Conservation (phyloP, 2,113 vertebrate genomes). For the Emydocephalus ijimae region DNA sequence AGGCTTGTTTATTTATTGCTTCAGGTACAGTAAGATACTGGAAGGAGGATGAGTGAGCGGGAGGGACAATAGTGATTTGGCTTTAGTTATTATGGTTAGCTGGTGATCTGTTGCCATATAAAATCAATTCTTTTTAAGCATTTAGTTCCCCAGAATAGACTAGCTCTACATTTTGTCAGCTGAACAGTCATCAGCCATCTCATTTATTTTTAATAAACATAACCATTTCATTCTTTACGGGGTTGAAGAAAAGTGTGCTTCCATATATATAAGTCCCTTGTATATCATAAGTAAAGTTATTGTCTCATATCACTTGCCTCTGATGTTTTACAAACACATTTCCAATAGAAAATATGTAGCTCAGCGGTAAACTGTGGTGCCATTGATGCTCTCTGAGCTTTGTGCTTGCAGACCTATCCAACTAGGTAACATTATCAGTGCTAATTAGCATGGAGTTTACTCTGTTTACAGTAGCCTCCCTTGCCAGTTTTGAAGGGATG, state of each 20-base stretch:
- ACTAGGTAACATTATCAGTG: background rate
- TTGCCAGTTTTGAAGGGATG: background rate
- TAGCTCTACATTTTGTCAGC: rapidly evolving
- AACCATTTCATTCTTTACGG: slow-evolving; percentile 6
- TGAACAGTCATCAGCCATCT: background rate
- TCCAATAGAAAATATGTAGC: background rate
- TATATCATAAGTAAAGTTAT: background rate
- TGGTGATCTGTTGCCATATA: background rate
- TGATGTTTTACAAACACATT: background rate
- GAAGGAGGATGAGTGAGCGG: background rate
- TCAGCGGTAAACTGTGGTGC: background rate
- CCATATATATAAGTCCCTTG: background rate
- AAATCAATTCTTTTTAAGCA: background rate
- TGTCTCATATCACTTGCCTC: background rate
- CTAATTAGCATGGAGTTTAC: background rate
- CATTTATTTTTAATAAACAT: background rate
- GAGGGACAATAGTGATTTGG: background rate
- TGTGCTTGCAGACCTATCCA: background rate
- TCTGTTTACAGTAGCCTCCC: background rate
- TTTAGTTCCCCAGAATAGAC: background rate
- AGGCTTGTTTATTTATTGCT: background rate
- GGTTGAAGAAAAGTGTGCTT: background rate
- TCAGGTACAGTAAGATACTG: background rate
- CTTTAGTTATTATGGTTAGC: background rate
- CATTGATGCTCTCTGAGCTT: background rate